Evolutionary conservation across 1,140 invertebrate genomes (phyloP).

Genomic region (Drosophila sp.): DNA sequence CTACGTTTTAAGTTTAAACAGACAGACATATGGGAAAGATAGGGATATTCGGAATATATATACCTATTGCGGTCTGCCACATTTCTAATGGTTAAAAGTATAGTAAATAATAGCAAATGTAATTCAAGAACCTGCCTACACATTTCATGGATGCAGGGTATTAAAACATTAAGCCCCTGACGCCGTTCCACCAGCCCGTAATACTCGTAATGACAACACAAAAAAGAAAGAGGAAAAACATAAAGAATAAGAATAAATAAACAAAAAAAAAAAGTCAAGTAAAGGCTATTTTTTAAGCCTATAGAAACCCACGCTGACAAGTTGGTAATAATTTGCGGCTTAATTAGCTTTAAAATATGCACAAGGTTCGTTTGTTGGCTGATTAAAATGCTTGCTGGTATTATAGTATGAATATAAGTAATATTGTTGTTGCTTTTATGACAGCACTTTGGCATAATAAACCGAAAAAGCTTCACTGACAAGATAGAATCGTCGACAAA

Average conservation of each 20-base stretch:
- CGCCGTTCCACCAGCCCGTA: background rate
- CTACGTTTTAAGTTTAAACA: too few species aligned
- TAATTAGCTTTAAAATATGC: constrained; percentile 75
- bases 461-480: constrained; percentile 17
- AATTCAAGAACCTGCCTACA: background rate
- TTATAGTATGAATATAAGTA: constrained; percentile 17
- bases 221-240: background rate
- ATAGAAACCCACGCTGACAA: constrained; percentile 51
- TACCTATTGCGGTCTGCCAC: too few species aligned
- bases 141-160: constrained; percentile 8
- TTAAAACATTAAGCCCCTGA: constrained; percentile 12
- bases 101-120: background rate
- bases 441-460: constrained; percentile 32
- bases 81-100: too few species aligned
- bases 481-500: constrained; percentile 1
- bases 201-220: constrained; percentile 1
- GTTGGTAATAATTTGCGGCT: constrained; percentile 69
- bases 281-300: constrained; percentile 41
- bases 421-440: constrained; percentile 33
- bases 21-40: too few species aligned
- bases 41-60: too few species aligned
- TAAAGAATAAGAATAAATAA: too few species aligned
- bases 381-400: constrained; percentile 39
- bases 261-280: constrained; percentile 25
- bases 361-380: constrained; percentile 42